Percentiles rank a stretch among this genome's conserved stretches.
Evolutionary conservation across 2,797 vertebrate species (phyloP).

Genomic region (Myotis vivesi): DNA sequence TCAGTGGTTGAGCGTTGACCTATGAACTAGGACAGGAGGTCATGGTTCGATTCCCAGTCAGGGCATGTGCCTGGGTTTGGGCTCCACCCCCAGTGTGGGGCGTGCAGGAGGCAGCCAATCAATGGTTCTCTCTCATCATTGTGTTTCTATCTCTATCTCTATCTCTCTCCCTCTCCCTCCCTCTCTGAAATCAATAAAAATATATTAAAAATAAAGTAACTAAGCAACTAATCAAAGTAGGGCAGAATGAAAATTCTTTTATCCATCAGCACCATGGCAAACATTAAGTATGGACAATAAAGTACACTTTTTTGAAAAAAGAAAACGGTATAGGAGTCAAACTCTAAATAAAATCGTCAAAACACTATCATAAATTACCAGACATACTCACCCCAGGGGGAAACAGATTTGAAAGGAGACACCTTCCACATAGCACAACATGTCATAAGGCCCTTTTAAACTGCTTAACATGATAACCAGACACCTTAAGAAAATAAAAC

Average conservation of each 20-base stretch:
- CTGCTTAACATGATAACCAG: neutral
- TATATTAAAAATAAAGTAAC: neutral
- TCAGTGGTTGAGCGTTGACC: too few species aligned
- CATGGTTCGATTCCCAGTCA: too few species aligned
- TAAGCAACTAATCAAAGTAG: constrained; percentile 11
- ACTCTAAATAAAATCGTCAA: neutral
- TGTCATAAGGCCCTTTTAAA: rapidly evolving
- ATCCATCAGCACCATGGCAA: neutral
- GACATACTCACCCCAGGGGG: neutral
- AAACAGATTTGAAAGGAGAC: neutral
- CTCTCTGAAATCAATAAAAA: too few species aligned
- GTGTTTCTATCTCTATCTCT: too few species aligned
- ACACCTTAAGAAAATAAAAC: neutral
- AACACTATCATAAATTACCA: constrained; percentile 4
- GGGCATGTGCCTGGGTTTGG: too few species aligned
- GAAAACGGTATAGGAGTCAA: neutral
- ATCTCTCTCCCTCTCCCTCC: too few species aligned
- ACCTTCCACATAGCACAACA: neutral
- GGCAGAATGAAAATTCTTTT: neutral
- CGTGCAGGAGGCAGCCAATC: too few species aligned
- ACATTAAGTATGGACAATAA: neutral
- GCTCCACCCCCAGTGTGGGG: too few species aligned
- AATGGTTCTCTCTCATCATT: too few species aligned
- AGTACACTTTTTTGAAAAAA: neutral
- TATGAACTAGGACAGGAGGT: too few species aligned